Base-by-base conservation (phyloP, 2,797 vertebrate genomes). In the Pelobates cultripes region DNA sequence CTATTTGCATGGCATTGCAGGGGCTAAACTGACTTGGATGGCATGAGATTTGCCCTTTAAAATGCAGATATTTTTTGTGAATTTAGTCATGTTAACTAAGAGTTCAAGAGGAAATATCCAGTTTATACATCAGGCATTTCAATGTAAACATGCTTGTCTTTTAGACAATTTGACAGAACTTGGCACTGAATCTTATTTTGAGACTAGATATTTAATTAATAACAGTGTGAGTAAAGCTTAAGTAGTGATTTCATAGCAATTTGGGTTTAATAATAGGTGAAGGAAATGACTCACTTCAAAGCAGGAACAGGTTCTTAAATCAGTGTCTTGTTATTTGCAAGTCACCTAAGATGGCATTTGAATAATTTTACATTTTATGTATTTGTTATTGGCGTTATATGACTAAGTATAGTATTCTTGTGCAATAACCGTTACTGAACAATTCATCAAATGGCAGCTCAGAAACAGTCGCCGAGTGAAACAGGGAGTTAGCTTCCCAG, bases 401-500 rank as follows among this genome's bases (percentile, higher is more conserved):
- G 40, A 57, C 51, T 71, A 70, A 75, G 28, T 13, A 40, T 15
- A 81, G 43, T 15, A 61, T 75, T 7, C 47, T 15, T 60, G 45
- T 76, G 73, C 43, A 70, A 17, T 60, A 81, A 63, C 51, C 41
- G 63, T 69, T 41, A 17, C 53, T 63, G 55, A 43, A 63, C 53
- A 70, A 70, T 81, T 53, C 60, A 70, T 81, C 42, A 70, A 61
- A 67, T 42, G 13, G 63, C 41, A 40, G n/a, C 63, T 64, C 42
- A 81, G 60, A n/a, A 75, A 75, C 40, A 78, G 40, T 60, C 57
- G 14, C 73, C 70, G 67, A 81, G 44, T 57, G 68, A 70, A 70
- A 76, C 43, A 71, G 47, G 47, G 73, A 70, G 66, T 74, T 74
- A 51, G 41, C 77, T 87, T 85, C 82, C 77, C 85, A 87, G 83